Evolutionary conservation across 2,888 invertebrate species (phyloP), one percentile per base, ranked within the genome.

Genomic region (Cryptus viduatorius): DNA sequence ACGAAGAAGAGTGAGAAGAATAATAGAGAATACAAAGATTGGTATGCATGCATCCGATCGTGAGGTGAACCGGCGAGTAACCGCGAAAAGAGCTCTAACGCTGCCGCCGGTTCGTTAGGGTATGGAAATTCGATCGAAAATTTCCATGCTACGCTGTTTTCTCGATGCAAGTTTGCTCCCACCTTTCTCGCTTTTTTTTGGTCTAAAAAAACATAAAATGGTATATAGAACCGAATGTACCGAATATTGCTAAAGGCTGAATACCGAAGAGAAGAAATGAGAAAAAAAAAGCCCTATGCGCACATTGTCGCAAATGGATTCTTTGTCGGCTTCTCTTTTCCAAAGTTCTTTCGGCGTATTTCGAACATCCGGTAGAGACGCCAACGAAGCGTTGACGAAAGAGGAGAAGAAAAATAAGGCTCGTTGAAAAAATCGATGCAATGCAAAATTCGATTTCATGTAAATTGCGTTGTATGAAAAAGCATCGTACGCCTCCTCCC

Each of bases 61-160:
- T 37, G 50, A 37, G 76, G 65, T 37, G 42, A 75, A 75, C 48
- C 46, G 10, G 37, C 14, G 64, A 76, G 37, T 53, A 16, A n/a
- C 24, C 56, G 44, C 44, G 61, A 73, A 73, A 46, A 61, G 73
- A 29, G 16, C 44, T 10, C 46, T 29, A 48, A 61, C 31, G 59
- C 37, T 72, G 29, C 42, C 29, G 14, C 16, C 65, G 53, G 76
- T 76, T 76, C 76, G 76, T 76, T 76, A 76, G 53, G 76, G 19
- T 76, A 76, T 76, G 65, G 65, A 76, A 76, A 76, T 76, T 76
- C 65, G 24, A 76, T 50, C 76, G 76, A 76, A 76, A 76, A 65
- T 65, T 76, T 64, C 48, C 76, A 64, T 53, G 37, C 37, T 53
- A 19, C 50, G 50, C 50, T 65, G 53, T 76, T 76, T 61, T 76